Evolutionary conservation across 2,113 vertebrate genomes (phyloP).

Genomic region (Xiphorhynchus elegans): DNA sequence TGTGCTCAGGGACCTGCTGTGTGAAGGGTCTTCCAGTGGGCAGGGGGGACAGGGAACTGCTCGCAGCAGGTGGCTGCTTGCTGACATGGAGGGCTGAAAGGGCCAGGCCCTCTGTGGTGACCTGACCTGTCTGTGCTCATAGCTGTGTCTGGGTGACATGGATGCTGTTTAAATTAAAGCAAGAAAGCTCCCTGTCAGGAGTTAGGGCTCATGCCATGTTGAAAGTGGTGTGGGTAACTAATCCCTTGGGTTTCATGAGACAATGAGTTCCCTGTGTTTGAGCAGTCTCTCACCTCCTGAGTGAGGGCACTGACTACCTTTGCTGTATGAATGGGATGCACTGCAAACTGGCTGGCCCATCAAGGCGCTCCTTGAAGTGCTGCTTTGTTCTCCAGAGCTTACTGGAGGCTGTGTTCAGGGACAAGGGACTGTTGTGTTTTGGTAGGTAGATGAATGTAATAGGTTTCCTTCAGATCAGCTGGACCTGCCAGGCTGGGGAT

Average conservation of each 20-base stretch:
- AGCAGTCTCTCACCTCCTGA: not conserved
- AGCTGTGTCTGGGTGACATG: not conserved
- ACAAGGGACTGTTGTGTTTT: not conserved
- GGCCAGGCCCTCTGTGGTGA: not conserved
- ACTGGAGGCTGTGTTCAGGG: not conserved
- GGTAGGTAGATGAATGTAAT: not conserved
- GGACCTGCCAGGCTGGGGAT: not conserved
- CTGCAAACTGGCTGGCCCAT: not conserved
- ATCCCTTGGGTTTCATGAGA: not conserved
- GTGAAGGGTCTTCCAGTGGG: not conserved
- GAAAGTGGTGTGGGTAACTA: not conserved
- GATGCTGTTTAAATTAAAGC: not conserved
- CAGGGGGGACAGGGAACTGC: not conserved
- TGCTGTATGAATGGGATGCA: accelerated
- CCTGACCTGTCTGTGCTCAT: not conserved
- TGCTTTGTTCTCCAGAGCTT: not conserved
- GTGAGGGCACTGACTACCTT: not conserved
- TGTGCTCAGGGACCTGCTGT: not conserved
- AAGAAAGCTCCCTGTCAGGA: not conserved
- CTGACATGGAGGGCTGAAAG: not conserved
- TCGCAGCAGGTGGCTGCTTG: not conserved
- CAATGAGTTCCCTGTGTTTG: not conserved
- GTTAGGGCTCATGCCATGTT: not conserved
- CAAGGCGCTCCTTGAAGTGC: not conserved
- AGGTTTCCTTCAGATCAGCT: not conserved